Evolutionary conservation across 2,797 vertebrate genomes (phyloP), one percentile per base, ranked within the genome.

Genomic region (Astyanax mexicanus): DNA sequence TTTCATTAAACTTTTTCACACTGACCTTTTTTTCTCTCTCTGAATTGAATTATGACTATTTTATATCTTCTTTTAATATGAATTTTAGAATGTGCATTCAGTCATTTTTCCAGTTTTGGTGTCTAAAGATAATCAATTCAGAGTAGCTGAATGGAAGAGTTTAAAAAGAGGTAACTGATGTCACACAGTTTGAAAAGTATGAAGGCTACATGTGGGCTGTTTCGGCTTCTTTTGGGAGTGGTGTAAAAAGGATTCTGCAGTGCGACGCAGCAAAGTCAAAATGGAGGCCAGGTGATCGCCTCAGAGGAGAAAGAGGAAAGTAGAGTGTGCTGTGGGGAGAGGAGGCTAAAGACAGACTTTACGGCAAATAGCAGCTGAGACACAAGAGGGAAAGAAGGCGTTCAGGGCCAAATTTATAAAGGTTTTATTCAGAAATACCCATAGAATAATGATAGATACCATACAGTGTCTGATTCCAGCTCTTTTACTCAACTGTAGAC

Each of bases 201-300:
- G 27, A 38, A 13, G 32, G 58, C n/a, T 19, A 38, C 23, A 27
- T 45, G 62, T 5, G 15, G 47, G 7, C 40, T 45, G 13, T 27
- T 45, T 45, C 62, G 45, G 42, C 62, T 45, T 66, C 15, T 29
- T 66, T 66, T 47, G 35, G 25, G 54, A 52, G 65, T 21, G 27
- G 54, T 44, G 55, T 45, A 29, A 38, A 76, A 78, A 75, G 45
- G 35, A 11, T 55, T 42, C 45, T 55, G 49, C 49, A 21, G 32
- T 37, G 47, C 58, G 60, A 74, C 65, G 47, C 49, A 45, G 72
- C 69, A 84, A 80, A 74, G 80, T 79, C 61, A 75, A 77, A 82
- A 81, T 81, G 49, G 45, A 74, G 72, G 64, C 65, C 83, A 78
- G 44, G 40, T 70, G 75, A 71, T 21, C 23, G n/a, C 51, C 51